phyloP scores from a whole-genome alignment of 2,888 invertebrate genomes.

The Noctua fimbriata region DNA sequence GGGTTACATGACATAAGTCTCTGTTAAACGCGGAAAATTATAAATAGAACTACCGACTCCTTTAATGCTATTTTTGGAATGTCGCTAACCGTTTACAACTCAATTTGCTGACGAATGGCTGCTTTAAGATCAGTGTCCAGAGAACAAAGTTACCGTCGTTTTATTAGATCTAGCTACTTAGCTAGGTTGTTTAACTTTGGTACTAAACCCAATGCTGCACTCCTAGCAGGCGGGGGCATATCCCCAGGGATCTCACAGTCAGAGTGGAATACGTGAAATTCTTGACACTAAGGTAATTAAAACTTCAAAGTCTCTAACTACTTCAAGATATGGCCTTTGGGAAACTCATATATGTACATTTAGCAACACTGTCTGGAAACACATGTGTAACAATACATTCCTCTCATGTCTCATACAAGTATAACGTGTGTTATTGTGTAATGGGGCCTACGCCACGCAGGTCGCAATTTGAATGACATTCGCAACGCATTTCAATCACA shows the following conservation, averaged over 20 bases:
- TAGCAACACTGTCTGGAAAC: constrained; percentile 30
- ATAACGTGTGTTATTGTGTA: constrained; percentile 41
- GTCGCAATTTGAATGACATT: constrained; percentile 46
- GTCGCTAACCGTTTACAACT: constrained; percentile 13
- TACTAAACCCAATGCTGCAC: constrained; percentile 2
- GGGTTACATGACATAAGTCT: constrained; percentile 11
- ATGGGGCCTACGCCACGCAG: constrained; percentile 24
- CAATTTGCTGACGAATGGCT: not conserved
- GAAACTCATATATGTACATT: constrained; percentile 20
- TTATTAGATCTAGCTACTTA: not conserved
- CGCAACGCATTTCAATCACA: constrained; percentile 38
- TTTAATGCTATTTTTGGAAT: constrained; percentile 32
- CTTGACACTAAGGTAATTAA: not conserved
- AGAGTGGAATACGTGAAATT: not conserved
- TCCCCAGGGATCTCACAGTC: not conserved
- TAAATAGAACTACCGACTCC: constrained; percentile 38
- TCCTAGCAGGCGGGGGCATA: not conserved
- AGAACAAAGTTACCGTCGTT: not conserved
- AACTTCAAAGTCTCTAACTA: constrained; percentile 18
- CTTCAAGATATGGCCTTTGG: constrained; percentile 19
- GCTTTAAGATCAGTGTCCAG: not conserved
- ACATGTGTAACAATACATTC: constrained; percentile 47
- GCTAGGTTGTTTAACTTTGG: not conserved
- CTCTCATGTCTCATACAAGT: constrained; percentile 29
- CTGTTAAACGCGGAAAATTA: constrained; percentile 37